These are phyloP conservation scores for Gisinianus flammeolus DNA, from an alignment of 2,888 invertebrate genomes.

Conservation along the genomic window DNA sequence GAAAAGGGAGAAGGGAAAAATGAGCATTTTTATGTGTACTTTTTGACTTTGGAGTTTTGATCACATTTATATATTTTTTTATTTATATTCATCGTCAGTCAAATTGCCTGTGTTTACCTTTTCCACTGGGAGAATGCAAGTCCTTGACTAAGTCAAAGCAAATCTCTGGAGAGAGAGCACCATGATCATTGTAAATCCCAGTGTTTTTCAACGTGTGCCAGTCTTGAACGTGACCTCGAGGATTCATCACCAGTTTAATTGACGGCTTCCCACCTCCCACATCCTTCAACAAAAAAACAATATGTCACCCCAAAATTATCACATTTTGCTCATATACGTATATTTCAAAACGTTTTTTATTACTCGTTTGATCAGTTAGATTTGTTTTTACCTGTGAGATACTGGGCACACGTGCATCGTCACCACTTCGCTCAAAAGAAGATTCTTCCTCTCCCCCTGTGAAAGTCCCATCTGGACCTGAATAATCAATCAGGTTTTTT, in stretches of 20 bases:
- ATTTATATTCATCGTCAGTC: too few species aligned
- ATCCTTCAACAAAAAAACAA: conserved; percentile 13
- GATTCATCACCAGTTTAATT: conserved; percentile 78
- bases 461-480: conserved; percentile 58
- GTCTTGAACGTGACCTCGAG: conserved; percentile 75
- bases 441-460: conserved; percentile 58
- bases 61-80: too few species aligned
- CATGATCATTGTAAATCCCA: conserved; percentile 70
- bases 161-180: conserved; percentile 73
- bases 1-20: too few species aligned
- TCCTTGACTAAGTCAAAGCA: conserved; percentile 80
- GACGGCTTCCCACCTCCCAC: conserved; percentile 61
- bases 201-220: conserved; percentile 71
- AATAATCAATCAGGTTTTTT: too few species aligned
- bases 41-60: too few species aligned
- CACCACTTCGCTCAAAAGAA: conserved; percentile 53
- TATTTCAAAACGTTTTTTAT: too few species aligned
- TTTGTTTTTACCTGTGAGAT: conserved; percentile 44
- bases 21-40: too few species aligned
- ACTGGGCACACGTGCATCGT: conserved; percentile 46
- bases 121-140: conserved; percentile 77
- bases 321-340: too few species aligned
- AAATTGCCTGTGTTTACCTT: too few species aligned
- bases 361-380: too few species aligned
- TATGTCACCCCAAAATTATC: neutral